Base-by-base conservation (phyloP, 1,140 invertebrate genomes). In the Tetramorium parvispinum region DNA sequence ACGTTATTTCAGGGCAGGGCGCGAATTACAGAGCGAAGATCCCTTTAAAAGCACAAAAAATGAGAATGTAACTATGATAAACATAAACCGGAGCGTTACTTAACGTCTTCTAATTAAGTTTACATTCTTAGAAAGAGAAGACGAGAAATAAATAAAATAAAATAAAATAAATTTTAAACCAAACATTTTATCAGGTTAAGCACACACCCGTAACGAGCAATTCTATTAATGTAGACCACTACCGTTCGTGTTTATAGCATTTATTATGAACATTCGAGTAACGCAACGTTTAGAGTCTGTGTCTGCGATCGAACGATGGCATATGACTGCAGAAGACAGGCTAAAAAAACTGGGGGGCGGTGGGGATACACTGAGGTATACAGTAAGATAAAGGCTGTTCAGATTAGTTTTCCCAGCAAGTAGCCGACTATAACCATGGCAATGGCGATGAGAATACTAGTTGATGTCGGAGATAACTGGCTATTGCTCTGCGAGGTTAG, bases 401-500 rank as follows among this genome's bases (percentile, higher is more conserved):
- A 95, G 91, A 95, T 94, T 70, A 95, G 78, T 94, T 95, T 95
- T 79, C 94, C 95, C 89, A 95, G 78, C 46, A 95, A 88, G 90
- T 94, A 95, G 85, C 94, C 95, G 32, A 95, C 68, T 91, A 95
- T 88, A 73, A 93, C 91, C 93, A 95, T 95, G 24, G 91, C 89
- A 43, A 95, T 78, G 59, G 93, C 93, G 65, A 95, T 92, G 10
- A 94, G 82, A 66, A 94, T 88, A 87, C 87, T 94, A 51, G 90
- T 91, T 46, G 94, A 85, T 61, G 91, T 81, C 43, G 66, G 89
- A 75, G 89, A 85, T 79, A 93, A 65, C 79, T 91, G 93, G 63
- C 87, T 90, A 93, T 66, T 93, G 87, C 66, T 94, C 57, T 79
- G 91, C 27, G 94, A 92, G 77, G 91, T 91, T 53, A 94, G 43